Base-by-base conservation (phyloP, 2,113 vertebrate genomes). In the Motacilla tschutschensis region DNA sequence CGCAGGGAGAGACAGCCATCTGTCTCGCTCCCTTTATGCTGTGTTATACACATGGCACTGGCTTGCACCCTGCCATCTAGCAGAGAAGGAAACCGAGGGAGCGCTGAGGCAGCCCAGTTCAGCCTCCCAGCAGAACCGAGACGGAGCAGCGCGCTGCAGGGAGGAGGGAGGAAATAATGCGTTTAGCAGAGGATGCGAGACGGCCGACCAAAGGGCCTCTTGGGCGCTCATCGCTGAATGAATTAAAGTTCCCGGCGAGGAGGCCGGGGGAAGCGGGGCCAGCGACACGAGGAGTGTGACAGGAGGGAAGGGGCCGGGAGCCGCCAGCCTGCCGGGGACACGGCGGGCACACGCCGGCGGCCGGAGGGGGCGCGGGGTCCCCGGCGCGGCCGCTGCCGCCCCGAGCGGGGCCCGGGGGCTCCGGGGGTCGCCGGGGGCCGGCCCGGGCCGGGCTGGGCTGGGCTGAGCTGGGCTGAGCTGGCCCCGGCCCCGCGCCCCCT, bases 151-250 rank as follows among this genome's bases (percentile, higher is more conserved):
- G 77, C 64, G 54, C 78, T 4, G 74, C 71, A 6, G 73, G 71
- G 29, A 60, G 57, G 54, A 58, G 62, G 55, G 46, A 69, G 63
- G 69, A 38, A 87, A 76, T 41, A 79, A 91, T 26, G 80, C 74
- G 4, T 87, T 91, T 78, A 85, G 83, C 91, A 78, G 88, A 84
- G 74, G 88, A 81, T 89, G 83, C 25, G 43, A 81, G 90, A 33
- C 40, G 29, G 77, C 44, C 58, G 88, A 81, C 21, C 91, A 18
- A 81, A 82, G 83, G 90, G 84, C 90, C 86, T 70, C 81, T 55
- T 31, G 21, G 7, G 5, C n/a, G 48, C 86, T 63, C 91, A 10
- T 29, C 71, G 36, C 88, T 58, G 91, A 91, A 90, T 86, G 92
- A 91, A 91, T 86, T 83, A 66, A 92, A 88, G 66, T 91, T 86